Evolutionary conservation across 92 coral and sea anemone genomes (phyloP).

Genomic region (Plumapathes pennacea): DNA sequence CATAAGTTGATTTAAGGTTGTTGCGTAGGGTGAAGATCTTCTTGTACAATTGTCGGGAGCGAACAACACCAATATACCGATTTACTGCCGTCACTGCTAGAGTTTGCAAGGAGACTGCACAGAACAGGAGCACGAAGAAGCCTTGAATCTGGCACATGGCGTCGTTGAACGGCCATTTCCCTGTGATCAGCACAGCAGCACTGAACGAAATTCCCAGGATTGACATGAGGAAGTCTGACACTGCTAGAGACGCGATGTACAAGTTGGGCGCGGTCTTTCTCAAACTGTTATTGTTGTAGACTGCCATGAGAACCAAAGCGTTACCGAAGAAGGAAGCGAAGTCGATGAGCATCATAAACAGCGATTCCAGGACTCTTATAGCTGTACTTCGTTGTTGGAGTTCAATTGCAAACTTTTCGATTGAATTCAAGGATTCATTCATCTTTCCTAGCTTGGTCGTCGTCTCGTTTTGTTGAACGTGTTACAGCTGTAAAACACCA

Average conservation of each 20-base stretch:
- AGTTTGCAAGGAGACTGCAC: conserved; percentile 72
- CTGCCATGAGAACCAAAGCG: conserved; percentile 60
- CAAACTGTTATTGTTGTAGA: conserved; percentile 50
- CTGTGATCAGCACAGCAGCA: conserved; percentile 37
- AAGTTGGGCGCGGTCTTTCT: conserved; percentile 64
- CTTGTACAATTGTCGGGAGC: conserved; percentile 50
- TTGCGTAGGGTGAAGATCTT: conserved; percentile 61
- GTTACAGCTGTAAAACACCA: too few species aligned
- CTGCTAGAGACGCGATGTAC: conserved; percentile 68
- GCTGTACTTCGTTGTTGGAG: conserved; percentile 15
- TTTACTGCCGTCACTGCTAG: conserved; percentile 79
- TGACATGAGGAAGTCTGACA: conserved; percentile 72
- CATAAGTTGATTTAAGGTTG: too few species aligned
- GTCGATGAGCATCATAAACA: conserved; percentile 54
- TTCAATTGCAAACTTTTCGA: conserved; percentile 13
- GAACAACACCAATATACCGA: conserved; percentile 59
- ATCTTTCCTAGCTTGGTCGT: not conserved
- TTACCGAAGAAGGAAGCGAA: conserved; percentile 56
- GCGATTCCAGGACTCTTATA: conserved; percentile 29
- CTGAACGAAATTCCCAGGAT: conserved; percentile 57
- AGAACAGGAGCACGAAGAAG: conserved; percentile 61
- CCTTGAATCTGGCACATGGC: conserved; percentile 73
- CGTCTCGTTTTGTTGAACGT: too few species aligned
- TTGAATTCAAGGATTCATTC: conserved; percentile 5
- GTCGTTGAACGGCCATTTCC: conserved; percentile 48